A percentile compares a stretch with the other conserved stretches of the same genome.
Evolutionary conservation across 2,797 vertebrate genomes (phyloP).

Genomic region (Hyperoplus lanceolatus): DNA sequence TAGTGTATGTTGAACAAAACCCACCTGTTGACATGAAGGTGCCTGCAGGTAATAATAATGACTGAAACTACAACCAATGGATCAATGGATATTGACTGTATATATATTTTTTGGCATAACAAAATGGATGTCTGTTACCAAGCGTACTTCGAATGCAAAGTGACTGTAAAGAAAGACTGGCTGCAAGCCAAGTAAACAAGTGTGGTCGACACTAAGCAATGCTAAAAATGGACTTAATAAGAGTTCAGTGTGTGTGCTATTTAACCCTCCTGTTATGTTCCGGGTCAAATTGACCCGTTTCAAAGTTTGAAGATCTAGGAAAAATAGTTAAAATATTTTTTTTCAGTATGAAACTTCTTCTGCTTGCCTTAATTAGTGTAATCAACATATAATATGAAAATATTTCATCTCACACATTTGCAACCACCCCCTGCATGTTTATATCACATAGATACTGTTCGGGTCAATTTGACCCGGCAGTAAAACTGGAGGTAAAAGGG

Average conservation of each 20-base stretch:
- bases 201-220: conserved; percentile 14
- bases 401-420: too few species aligned
- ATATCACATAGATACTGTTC: too few species aligned
- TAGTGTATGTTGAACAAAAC: not conserved
- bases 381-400: too few species aligned
- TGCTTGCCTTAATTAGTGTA: too few species aligned
- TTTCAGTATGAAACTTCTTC: too few species aligned
- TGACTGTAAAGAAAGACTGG: conserved; percentile 6
- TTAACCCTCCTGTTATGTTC: too few species aligned
- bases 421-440: too few species aligned
- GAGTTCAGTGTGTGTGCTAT: not conserved
- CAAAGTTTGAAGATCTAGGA: too few species aligned
- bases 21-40: not conserved
- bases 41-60: not conserved
- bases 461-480: too few species aligned
- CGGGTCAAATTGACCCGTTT: too few species aligned
- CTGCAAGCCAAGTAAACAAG: conserved; percentile 20
- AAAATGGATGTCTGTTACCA: conserved; percentile 19
- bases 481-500: too few species aligned
- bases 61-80: conserved; percentile 12
- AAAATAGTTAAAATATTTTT: too few species aligned
- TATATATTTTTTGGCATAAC: conserved; percentile 9
- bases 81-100: not conserved
- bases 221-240: conserved; percentile 9
- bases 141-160: conserved; percentile 11